Conservation (phyloP, 1,140 invertebrate genomes). For the Drosophila suzukii region DNA sequence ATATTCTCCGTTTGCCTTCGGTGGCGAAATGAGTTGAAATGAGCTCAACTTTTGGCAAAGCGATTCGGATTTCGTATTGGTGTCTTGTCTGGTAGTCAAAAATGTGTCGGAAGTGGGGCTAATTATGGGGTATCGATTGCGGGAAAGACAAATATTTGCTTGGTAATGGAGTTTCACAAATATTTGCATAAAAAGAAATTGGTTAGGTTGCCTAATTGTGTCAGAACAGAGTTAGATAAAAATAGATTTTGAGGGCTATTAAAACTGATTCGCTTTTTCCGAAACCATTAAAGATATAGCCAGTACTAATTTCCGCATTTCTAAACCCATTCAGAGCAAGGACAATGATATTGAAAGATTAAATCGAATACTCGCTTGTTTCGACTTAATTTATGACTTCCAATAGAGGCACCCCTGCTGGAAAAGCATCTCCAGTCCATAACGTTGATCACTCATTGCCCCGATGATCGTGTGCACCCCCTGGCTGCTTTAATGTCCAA, state of each 20-base stretch:
- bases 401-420: slow-evolving; percentile 6
- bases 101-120: slow-evolving; percentile 41
- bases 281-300: no score
- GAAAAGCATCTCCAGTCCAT: slow-evolving; percentile 1
- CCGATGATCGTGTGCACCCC: slow-evolving; percentile 14
- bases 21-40: slow-evolving; percentile 11
- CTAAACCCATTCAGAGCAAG: neutral
- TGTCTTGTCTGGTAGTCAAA: slow-evolving; percentile 2
- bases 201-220: neutral
- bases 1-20: slow-evolving; percentile 5
- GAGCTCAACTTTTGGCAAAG: slow-evolving; percentile 23
- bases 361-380: neutral
- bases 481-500: neutral
- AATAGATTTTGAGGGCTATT: no score
- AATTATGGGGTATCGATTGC: slow-evolving; percentile 34
- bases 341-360: neutral
- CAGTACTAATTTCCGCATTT: neutral
- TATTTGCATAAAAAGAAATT: slow-evolving; percentile 29
- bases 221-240: no score
- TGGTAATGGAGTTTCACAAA: slow-evolving; percentile 1
- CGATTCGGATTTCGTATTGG: slow-evolving; percentile 13
- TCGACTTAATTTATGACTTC: slow-evolving; percentile 6
- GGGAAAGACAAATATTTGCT: slow-evolving; percentile 11
- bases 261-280: no score
- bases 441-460: slow-evolving; percentile 18